Evolutionary conservation across 2,797 vertebrate genomes (phyloP), one percentile per base, ranked within the genome.

Genomic region (Clarias platycephalus): DNA sequence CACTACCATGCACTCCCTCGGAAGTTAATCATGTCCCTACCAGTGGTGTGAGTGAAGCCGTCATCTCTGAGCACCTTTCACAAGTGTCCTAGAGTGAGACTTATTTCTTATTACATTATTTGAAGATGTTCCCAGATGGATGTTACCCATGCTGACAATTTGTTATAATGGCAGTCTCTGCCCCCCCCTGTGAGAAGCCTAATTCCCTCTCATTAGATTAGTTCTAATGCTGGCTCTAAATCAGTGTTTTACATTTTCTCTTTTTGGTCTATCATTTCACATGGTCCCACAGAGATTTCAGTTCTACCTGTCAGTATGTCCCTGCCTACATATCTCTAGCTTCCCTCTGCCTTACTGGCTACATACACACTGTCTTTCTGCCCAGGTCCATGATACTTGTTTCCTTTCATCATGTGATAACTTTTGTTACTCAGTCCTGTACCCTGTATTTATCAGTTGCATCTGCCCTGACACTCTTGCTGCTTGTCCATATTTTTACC

Each of bases 131-230:
- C 12, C 10, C 68, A 62, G 31, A 60, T 37, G 2, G 34, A 44
- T 71, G 20, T 40, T 0, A 71, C 24, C 10, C 68, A n/a, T 37
- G 9, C 62, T 49, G n/a, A 64, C 66, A 80, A 80, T 80, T 80
- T 66, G 78, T 80, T 64, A 20, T 49, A 64, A 80, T 66, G 40
- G 8, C 78, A 53, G 6, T 53, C 16, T 49, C 26, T 12, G 60
- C 34, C n/a, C 62, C n/a, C 62, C 37, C n/a, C 62, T 12, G 78
- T 4, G 18, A 28, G 78, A 66, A 79, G 37, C 37, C 60, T 40
- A 80, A 64, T 79, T 60, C 37, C 60, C 18, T 49, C 37, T 79
- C 20, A 80, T 80, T 80, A 80, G 37, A 80, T 80, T 80, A 80
- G 53, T 49, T 49, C 78, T 80, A 8, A 66, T 66, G 78, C 26